phyloP scores from a whole-genome alignment of 2,797 vertebrate genomes.

The Aotus griseimembra region DNA sequence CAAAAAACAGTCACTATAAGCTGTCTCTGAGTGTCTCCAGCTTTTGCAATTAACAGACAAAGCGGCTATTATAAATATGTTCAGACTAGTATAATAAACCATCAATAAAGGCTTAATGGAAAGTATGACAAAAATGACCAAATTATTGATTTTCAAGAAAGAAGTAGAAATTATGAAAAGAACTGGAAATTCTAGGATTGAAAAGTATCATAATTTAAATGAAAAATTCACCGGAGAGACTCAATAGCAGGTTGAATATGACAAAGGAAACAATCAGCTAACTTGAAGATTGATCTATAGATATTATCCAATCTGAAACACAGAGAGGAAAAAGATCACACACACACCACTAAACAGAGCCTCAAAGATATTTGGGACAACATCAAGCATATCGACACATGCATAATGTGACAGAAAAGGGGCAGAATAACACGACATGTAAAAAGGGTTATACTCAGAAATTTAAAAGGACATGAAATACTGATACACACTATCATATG shows the following conservation, averaged over 20 bases:
- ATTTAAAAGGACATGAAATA: not conserved
- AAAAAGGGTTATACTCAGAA: not conserved
- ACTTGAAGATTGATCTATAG: not conserved
- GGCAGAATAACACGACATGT: not conserved
- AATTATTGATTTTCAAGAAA: not conserved
- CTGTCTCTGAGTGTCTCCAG: not conserved
- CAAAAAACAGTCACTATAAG: not conserved
- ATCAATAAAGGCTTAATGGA: not conserved
- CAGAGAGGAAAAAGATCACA: not conserved
- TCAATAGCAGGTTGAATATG: not conserved
- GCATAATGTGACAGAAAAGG: not conserved
- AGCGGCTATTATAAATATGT: not conserved
- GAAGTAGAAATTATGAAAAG: slow-evolving; percentile 24
- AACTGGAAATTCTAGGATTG: slow-evolving; percentile 8
- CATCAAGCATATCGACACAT: not conserved
- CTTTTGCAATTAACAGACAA: not conserved
- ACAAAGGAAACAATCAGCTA: not conserved
- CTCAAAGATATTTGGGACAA: not conserved
- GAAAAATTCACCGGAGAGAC: not conserved
- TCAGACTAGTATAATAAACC: not conserved
- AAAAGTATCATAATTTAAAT: slow-evolving; percentile 23
- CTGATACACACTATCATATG: not conserved
- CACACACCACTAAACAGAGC: not conserved
- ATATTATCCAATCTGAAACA: slow-evolving; percentile 18
- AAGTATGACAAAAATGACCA: slow-evolving; percentile 32